phyloP scores from a whole-genome alignment of 2,888 invertebrate genomes.

The Tetragnatha montana region DNA sequence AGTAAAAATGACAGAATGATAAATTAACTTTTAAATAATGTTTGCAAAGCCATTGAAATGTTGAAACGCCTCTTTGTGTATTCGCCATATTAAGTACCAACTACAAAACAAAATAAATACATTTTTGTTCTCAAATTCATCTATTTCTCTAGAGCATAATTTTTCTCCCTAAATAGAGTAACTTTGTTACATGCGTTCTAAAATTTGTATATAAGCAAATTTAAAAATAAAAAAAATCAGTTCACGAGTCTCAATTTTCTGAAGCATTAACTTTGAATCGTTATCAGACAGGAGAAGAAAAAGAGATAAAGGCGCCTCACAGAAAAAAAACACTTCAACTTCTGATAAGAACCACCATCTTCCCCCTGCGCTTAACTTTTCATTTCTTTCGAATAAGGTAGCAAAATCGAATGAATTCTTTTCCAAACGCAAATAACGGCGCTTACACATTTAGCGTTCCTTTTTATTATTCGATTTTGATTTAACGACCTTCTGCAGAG shows the following conservation, averaged over 20 bases:
- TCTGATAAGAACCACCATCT: constrained; percentile 32
- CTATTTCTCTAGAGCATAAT: too few relatives aligned
- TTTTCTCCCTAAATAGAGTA: too few relatives aligned
- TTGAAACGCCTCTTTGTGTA: too few relatives aligned
- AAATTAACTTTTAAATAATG: too few relatives aligned
- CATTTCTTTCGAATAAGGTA: constrained; percentile 23
- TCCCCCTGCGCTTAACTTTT: constrained; percentile 46
- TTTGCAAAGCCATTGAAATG: too few relatives aligned
- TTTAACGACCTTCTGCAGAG: constrained; percentile 29
- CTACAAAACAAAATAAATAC: too few relatives aligned
- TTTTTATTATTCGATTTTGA: constrained; percentile 32
- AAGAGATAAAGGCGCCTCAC: constrained; percentile 5
- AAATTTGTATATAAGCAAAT: neutral
- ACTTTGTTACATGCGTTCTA: too few relatives aligned
- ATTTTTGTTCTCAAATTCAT: too few relatives aligned
- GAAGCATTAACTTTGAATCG: constrained; percentile 51
- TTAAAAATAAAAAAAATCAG: neutral
- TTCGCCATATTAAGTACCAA: too few relatives aligned
- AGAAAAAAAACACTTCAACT: constrained; percentile 47
- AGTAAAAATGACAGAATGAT: too few relatives aligned
- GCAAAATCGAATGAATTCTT: constrained; percentile 25
- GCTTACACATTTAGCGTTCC: constrained; percentile 40
- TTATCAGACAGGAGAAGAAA: constrained; percentile 37
- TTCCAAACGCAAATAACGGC: constrained; percentile 23
- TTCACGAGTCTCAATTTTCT: constrained; percentile 32